These are phyloP conservation scores for Oreochromis niloticus DNA, from an alignment of 2,113 vertebrate genomes.

Conservation along the genomic window DNA sequence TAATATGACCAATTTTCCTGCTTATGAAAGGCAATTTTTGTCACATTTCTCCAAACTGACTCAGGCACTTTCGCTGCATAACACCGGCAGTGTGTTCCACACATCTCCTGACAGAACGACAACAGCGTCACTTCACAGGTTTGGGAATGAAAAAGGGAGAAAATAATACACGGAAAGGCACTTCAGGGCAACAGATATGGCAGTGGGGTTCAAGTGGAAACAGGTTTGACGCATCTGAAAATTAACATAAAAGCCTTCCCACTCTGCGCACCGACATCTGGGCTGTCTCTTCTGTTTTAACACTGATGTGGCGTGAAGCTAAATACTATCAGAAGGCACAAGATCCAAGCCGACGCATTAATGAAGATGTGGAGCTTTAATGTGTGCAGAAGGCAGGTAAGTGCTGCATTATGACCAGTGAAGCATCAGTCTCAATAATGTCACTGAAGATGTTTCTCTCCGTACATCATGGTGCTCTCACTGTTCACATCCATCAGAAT, in stretches of 20 bases:
- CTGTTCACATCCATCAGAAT: background rate
- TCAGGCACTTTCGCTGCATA: constrained; percentile 13
- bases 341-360: background rate
- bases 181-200: constrained; percentile 48
- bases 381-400: background rate
- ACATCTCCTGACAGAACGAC: background rate
- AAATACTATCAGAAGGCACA: constrained; percentile 16
- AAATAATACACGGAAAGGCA: constrained; percentile 45
- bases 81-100: background rate
- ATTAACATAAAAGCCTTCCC: background rate
- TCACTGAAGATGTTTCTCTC: background rate
- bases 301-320: background rate
- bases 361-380: background rate
- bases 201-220: constrained; percentile 30
- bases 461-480: background rate
- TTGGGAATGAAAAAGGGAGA: background rate
- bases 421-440: background rate
- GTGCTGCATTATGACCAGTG: background rate
- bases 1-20: background rate
- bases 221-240: background rate
- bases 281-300: background rate
- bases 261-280: background rate
- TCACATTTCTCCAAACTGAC: background rate
- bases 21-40: background rate
- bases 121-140: background rate